These are phyloP conservation scores for Phania funesta DNA, from an alignment of 2,888 invertebrate species.

Conservation along the genomic window DNA sequence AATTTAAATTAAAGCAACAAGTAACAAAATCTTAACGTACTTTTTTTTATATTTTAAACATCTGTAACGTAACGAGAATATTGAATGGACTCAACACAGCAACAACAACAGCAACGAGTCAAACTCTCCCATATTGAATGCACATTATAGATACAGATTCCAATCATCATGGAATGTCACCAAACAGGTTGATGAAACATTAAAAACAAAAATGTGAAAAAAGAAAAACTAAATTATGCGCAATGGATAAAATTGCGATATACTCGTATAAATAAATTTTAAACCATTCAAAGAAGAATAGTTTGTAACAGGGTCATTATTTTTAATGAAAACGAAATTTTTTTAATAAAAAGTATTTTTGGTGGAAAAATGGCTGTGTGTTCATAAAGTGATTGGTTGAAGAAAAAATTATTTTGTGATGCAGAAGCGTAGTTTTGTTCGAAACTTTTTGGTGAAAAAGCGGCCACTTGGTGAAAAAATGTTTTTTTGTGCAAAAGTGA, in stretches of 20 bases:
- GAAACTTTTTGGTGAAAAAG: too few species aligned
- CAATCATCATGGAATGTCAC: constrained; percentile 78
- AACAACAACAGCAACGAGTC: constrained; percentile 58
- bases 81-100: constrained; percentile 43
- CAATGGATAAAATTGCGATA: constrained; percentile 74
- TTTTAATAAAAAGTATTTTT: too few species aligned
- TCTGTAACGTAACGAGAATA: constrained; percentile 58
- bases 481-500: too few species aligned
- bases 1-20: neutral
- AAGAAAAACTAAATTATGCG: neutral
- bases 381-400: too few species aligned
- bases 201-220: constrained; percentile 75
- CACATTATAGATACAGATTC: constrained; percentile 71
- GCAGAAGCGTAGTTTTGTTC: too few species aligned
- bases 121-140: constrained; percentile 57
- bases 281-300: constrained; percentile 30
- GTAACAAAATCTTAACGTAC: constrained; percentile 27
- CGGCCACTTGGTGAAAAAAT: too few species aligned
- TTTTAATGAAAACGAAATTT: too few species aligned
- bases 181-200: constrained; percentile 77
- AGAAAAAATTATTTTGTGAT: too few species aligned
- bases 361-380: too few species aligned
- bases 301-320: too few species aligned
- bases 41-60: constrained; percentile 10
- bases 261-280: constrained; percentile 73